Evolutionary conservation across 2,797 vertebrate species (phyloP).

Genomic region (Atherinosoma microstoma): DNA sequence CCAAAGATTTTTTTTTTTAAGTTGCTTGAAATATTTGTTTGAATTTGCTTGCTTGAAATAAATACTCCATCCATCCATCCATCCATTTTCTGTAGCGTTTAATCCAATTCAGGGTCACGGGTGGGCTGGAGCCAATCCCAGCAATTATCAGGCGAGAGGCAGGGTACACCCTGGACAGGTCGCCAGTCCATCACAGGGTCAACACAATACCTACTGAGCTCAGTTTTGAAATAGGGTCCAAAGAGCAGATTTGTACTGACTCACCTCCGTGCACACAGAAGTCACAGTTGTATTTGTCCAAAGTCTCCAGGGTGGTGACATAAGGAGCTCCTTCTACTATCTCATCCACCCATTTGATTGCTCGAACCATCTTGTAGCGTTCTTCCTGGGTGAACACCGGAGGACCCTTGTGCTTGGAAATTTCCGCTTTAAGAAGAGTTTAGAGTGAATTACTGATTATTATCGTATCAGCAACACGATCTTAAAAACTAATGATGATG

Average conservation of each 20-base stretch:
- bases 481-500: not conserved
- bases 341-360: conserved; percentile 99
- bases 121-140: no score
- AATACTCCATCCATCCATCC: no score
- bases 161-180: no score
- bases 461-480: not conserved
- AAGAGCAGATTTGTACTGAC: not conserved
- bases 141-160: no score
- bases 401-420: conserved; percentile 96
- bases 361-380: conserved; percentile 96
- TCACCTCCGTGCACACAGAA: conserved; percentile 90
- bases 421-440: conserved; percentile 85
- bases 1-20: no score
- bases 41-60: no score
- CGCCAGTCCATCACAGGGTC: no score
- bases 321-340: conserved; percentile 95
- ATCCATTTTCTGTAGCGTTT: no score
- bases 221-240: no score
- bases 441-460: not conserved
- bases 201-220: no score
- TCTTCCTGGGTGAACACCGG: conserved; percentile 97
- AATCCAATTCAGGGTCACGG: no score
- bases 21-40: no score
- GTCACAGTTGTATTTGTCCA: conserved; percentile 94
- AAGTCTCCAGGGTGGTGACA: conserved; percentile 94